Conservation (phyloP, 2,113 vertebrate genomes). For the Cochlearius cochlearius region DNA sequence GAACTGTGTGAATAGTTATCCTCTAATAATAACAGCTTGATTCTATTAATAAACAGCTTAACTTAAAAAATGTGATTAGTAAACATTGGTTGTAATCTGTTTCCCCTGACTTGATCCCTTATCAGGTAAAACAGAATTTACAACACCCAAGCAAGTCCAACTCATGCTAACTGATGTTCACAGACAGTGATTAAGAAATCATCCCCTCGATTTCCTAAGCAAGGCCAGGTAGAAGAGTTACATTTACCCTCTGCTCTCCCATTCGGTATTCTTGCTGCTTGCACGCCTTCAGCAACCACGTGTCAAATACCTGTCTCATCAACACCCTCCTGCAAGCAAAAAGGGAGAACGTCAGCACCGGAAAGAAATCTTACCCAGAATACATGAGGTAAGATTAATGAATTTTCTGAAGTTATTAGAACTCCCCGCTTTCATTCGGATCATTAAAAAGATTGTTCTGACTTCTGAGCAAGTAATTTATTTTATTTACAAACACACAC, state of each 20-base stretch:
- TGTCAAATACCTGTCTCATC: conserved; percentile 74
- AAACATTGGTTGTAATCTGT: background rate
- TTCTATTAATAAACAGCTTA: background rate
- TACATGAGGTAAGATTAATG: background rate
- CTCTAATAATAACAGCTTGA: background rate
- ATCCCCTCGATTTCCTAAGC: background rate
- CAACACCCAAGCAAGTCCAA: background rate
- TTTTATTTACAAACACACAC: background rate
- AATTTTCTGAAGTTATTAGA: background rate
- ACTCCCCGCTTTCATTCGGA: background rate
- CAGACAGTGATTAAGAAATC: background rate
- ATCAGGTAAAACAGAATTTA: background rate
- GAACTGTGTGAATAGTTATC: background rate
- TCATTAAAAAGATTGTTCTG: background rate
- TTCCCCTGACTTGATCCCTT: background rate
- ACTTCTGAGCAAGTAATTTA: background rate
- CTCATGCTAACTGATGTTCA: background rate
- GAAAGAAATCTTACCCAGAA: background rate
- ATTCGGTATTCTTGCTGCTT: conserved; percentile 73
- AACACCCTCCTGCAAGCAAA: conserved; percentile 57
- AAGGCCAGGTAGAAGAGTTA: background rate
- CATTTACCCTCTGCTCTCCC: conserved; percentile 78
- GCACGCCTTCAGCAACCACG: conserved; percentile 73
- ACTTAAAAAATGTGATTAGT: background rate
- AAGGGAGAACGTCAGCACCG: background rate